phyloP scores from a whole-genome alignment of 37 sponge, comb jelly and placozoan species.

The Spongilla lacustris region DNA sequence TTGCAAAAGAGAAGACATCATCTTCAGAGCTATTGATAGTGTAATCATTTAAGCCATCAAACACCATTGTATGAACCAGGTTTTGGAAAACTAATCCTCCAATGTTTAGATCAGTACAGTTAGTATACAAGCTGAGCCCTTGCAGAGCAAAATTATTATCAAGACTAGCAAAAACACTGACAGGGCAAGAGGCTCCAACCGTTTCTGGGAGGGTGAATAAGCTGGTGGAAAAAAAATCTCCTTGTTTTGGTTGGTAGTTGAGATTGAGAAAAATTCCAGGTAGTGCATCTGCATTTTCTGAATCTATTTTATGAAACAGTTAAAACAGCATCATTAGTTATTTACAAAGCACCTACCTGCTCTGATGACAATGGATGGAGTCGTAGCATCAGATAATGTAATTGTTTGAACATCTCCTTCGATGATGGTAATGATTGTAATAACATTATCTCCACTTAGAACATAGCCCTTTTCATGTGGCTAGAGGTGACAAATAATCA shows the following conservation, averaged over 20 bases:
- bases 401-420: neutral
- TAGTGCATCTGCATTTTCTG: no score
- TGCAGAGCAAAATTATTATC: neutral
- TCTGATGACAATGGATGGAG: neutral
- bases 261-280: neutral
- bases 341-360: neutral
- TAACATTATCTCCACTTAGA: neutral
- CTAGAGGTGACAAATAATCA: neutral
- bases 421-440: neutral
- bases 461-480: neutral
- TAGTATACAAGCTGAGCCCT: neutral
- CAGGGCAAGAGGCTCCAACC: neutral
- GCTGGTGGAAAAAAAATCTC: neutral
- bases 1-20: neutral
- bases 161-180: neutral
- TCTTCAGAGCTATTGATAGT: neutral
- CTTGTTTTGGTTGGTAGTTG: neutral
- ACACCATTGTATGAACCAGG: neutral
- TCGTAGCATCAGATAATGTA: neutral
- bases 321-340: no score
- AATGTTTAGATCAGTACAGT: neutral
- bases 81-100: slow-evolving; percentile 1
- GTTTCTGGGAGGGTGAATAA: neutral
- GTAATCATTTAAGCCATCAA: neutral
- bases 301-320: no score